Conservation (phyloP, 2,797 vertebrate species). For the Silurus aristotelis region DNA sequence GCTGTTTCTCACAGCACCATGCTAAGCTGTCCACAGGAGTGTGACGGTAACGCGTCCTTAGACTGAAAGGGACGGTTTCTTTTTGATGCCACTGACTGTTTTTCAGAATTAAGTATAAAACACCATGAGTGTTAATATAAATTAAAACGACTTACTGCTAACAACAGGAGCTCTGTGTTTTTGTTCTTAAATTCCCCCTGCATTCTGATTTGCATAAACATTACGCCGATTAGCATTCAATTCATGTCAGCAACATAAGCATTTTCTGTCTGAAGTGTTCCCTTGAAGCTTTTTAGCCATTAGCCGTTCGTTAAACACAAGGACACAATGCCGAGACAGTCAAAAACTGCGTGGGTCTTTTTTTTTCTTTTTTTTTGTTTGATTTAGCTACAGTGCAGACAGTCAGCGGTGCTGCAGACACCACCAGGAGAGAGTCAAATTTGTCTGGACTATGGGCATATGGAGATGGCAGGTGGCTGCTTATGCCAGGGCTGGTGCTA, state of each 20-base stretch:
- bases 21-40: background rate
- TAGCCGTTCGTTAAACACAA: background rate
- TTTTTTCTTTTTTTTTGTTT: background rate
- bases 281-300: constrained; percentile 6
- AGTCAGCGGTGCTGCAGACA: constrained; percentile 14
- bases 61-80: background rate
- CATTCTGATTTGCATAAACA: constrained; percentile 6
- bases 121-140: background rate
- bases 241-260: background rate
- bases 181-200: background rate
- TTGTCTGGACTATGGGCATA: constrained; percentile 8
- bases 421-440: constrained; percentile 7
- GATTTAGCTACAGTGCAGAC: background rate
- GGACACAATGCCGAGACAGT: background rate
- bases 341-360: background rate
- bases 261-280: constrained; percentile 12
- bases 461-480: constrained; percentile 42
- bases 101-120: background rate
- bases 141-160: background rate
- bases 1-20: background rate
- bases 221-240: background rate
- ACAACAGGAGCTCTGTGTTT: background rate
- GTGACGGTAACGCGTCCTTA: background rate
- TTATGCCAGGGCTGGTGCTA: constrained; percentile 24
- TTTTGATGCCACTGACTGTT: background rate